Conservation (phyloP, 2,113 vertebrate species). For the Motacilla alba region DNA sequence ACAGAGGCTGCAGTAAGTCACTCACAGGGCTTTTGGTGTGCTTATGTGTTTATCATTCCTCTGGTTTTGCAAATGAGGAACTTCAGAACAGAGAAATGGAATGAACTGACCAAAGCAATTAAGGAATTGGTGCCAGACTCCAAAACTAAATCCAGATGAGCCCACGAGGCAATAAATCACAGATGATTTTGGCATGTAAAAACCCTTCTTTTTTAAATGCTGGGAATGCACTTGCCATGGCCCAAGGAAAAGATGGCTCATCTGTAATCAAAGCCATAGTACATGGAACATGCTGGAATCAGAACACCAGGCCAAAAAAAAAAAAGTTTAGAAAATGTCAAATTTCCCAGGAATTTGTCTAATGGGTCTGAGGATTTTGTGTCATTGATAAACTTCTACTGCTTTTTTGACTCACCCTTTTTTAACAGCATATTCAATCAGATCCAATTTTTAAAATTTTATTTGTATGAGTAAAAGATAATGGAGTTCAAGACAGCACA, state of each 20-base stretch:
- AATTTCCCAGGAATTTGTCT: not conserved
- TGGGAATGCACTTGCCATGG: conserved; percentile 27
- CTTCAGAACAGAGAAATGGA: not conserved
- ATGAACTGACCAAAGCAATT: conserved; percentile 15
- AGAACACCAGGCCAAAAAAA: not conserved
- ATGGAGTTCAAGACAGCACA: not conserved
- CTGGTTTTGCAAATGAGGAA: conserved; percentile 1
- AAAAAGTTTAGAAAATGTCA: not conserved
- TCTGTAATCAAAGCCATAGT: conserved; percentile 7
- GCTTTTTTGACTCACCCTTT: not conserved
- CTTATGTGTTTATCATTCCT: conserved; percentile 6
- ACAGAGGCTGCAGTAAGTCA: not conserved
- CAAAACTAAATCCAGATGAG: conserved; percentile 39
- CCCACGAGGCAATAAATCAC: not conserved
- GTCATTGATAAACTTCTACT: not conserved
- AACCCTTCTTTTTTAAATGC: not conserved
- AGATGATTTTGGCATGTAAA: not conserved
- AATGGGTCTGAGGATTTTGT: not conserved
- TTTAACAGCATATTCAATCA: not conserved
- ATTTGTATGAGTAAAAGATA: not conserved
- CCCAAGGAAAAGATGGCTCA: not conserved
- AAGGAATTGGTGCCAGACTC: not conserved
- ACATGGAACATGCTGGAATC: not conserved
- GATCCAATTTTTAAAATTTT: not conserved
- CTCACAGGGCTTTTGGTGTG: not conserved